phyloP scores from a whole-genome alignment of 2,888 invertebrate genomes.

The Rutpela maculata region DNA sequence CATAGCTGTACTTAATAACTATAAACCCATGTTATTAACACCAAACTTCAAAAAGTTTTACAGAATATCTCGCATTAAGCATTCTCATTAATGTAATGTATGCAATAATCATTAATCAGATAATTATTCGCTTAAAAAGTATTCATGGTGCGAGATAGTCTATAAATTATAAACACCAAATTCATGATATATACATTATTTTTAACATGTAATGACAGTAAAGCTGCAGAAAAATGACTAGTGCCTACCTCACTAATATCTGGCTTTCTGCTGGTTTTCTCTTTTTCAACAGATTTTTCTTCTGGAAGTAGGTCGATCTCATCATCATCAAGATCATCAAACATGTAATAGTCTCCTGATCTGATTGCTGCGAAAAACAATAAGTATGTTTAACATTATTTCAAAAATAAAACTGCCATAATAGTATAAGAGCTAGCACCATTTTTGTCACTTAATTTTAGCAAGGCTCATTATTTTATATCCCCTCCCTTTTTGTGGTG shows the following conservation, averaged over 20 bases:
- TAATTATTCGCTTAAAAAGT: neutral
- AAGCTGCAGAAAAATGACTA: neutral
- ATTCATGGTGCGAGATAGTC: neutral
- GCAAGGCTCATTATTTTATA: too few relatives aligned
- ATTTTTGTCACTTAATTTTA: too few relatives aligned
- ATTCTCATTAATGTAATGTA: neutral
- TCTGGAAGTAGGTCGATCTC: conserved; percentile 78
- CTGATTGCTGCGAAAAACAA: conserved; percentile 86
- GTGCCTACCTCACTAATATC: conserved; percentile 66
- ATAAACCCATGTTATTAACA: conserved; percentile 60
- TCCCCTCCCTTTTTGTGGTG: too few relatives aligned
- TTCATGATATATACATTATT: neutral
- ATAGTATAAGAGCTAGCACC: too few relatives aligned
- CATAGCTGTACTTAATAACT: conserved; percentile 87
- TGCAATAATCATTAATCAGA: neutral
- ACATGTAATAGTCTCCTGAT: conserved; percentile 99
- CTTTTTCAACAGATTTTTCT: conserved; percentile 60
- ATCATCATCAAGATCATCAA: conserved; percentile 93
- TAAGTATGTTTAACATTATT: conserved; percentile 29
- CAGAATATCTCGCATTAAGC: conserved; percentile 3
- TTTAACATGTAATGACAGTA: neutral
- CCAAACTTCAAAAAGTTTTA: neutral
- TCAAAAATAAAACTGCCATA: neutral
- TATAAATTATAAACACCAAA: neutral
- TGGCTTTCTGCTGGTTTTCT: conserved; percentile 53